phyloP scores from a whole-genome alignment of 2,888 invertebrate species.

The Diplolepis rosae region DNA sequence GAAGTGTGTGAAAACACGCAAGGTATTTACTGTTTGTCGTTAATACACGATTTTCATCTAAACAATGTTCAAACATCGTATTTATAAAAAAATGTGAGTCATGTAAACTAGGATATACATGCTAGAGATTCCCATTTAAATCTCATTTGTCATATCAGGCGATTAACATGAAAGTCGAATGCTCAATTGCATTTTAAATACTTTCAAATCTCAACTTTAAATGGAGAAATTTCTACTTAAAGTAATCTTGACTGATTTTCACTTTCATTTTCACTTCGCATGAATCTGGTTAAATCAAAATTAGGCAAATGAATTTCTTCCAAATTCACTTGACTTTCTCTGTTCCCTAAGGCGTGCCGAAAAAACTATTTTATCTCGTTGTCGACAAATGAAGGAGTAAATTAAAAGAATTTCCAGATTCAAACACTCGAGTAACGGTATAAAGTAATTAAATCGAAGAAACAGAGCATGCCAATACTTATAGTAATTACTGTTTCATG shows the following conservation, averaged over 20 bases:
- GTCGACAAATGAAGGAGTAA: background rate
- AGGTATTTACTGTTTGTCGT: background rate
- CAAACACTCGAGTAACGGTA: background rate
- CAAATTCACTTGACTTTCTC: background rate
- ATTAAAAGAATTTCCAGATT: background rate
- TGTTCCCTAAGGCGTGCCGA: background rate
- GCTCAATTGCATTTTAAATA: too few species aligned
- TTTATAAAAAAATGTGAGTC: too few species aligned
- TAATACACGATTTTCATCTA: background rate
- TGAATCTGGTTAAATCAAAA: background rate
- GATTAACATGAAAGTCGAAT: too few species aligned
- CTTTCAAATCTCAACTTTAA: too few species aligned
- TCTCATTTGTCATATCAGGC: too few species aligned
- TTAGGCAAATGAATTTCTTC: background rate
- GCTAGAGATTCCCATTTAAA: too few species aligned
- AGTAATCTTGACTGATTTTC: background rate
- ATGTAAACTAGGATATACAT: too few species aligned
- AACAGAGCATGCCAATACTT: conserved; percentile 16
- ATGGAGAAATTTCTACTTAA: too few species aligned
- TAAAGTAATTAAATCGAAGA: conserved; percentile 9
- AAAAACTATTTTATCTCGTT: background rate
- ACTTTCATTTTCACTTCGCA: background rate
- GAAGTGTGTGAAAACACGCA: background rate
- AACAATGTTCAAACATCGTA: background rate
- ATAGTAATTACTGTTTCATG: conserved; percentile 7